Evolutionary conservation across 2,797 vertebrate species (phyloP).

Genomic region (Enteromius radiatus): DNA sequence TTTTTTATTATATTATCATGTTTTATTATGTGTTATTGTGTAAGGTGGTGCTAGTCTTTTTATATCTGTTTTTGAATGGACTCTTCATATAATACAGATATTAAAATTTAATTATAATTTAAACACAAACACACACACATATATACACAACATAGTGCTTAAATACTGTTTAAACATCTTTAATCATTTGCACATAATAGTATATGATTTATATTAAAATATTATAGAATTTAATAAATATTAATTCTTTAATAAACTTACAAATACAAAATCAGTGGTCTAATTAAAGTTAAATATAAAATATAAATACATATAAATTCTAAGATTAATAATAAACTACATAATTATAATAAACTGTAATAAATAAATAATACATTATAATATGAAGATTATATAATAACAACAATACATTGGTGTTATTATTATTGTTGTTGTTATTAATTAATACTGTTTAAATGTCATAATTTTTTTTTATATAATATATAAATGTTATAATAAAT

Average conservation of each 20-base stretch:
- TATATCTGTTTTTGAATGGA: too few relatives aligned
- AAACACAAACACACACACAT: too few relatives aligned
- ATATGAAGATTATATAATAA: background rate
- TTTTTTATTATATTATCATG: too few relatives aligned
- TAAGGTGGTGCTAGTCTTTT: too few relatives aligned
- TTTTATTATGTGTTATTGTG: too few relatives aligned
- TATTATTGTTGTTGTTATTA: background rate
- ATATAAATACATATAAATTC: background rate
- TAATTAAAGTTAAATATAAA: background rate
- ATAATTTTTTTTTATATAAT: background rate
- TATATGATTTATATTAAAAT: background rate
- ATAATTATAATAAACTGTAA: background rate
- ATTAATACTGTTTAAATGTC: background rate
- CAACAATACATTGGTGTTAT: background rate
- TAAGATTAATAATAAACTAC: background rate
- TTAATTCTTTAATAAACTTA: background rate
- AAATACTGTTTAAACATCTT: background rate
- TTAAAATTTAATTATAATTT: too few relatives aligned
- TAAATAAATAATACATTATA: background rate
- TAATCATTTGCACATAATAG: background rate
- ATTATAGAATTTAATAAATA: background rate
- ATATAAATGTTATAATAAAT: background rate
- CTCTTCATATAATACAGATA: too few relatives aligned
- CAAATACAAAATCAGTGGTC: background rate
- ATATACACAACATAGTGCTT: too few relatives aligned